Evolutionary conservation across 2,888 invertebrate species (phyloP).

Genomic region (Allophyes oxyacanthae): DNA sequence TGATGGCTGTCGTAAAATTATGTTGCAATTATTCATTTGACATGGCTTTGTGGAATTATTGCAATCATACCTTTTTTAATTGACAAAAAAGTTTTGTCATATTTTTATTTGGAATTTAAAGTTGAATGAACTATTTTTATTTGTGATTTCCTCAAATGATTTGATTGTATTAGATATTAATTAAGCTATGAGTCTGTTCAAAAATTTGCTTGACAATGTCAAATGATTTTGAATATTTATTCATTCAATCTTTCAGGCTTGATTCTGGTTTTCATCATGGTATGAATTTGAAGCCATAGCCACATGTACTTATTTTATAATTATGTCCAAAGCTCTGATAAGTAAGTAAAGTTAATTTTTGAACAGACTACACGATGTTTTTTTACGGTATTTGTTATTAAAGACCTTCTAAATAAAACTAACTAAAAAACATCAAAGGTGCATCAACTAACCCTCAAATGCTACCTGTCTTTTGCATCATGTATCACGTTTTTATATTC

Average conservation of each 20-base stretch:
- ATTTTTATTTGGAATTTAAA: constrained; percentile 23
- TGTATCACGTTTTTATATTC: constrained; percentile 54
- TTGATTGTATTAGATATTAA: no score
- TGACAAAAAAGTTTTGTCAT: constrained; percentile 40
- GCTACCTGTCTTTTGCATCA: constrained; percentile 65
- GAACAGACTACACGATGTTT: no score
- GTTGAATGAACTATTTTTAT: constrained; percentile 30
- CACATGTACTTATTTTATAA: no score
- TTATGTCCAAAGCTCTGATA: no score
- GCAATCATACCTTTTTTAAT: constrained; percentile 63
- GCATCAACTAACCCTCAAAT: constrained; percentile 31
- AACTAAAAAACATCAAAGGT: constrained; percentile 17
- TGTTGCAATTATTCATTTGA: constrained; percentile 85
- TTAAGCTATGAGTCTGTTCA: no score
- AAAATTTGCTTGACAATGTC: no score
- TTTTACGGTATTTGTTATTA: no score
- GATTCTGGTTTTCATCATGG: no score
- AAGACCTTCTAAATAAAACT: neutral
- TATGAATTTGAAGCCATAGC: no score
- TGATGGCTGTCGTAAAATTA: constrained; percentile 72
- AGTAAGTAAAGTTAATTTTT: no score
- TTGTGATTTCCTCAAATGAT: neutral
- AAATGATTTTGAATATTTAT: no score
- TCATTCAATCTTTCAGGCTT: no score
- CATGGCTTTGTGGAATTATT: constrained; percentile 78